Base-by-base conservation (phyloP, 2,797 vertebrate species). In the Chrosomus eos region DNA sequence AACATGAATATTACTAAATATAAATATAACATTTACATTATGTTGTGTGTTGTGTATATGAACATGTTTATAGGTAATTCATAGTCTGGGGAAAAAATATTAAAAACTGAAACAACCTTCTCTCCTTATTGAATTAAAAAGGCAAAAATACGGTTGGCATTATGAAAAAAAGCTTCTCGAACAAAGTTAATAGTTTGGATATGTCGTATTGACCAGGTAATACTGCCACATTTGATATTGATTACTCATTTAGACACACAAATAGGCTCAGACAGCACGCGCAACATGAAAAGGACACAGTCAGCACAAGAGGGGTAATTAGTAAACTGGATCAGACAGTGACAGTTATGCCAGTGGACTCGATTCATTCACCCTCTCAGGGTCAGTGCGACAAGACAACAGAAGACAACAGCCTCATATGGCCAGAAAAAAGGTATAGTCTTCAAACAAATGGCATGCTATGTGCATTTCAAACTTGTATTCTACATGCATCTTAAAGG, bases 211-310 rank as follows among this genome's bases (percentile, higher is more conserved):
- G 66, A 84, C 51, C 74, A 84, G 74, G 82, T 84, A 43, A 84
- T 19, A 64, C 84, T 70, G 81, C 77, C 64, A 80, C n/a, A 80
- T 67, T 82, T 75, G 67, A 87, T 86, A 89, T 82, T 84, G 84
- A 89, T 89, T 81, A 89, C 71, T 87, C 81, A 84, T 86, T 81
- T 86, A 87, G 80, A 78, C 78, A 71, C 64, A 84, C 82, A 87
- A 83, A 86, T 81, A 75, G 81, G 72, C 53, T 70, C 67, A 68
- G 84, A 86, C 73, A 66, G 67, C 80, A 66, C 19, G 40, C 48
- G 31, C 81, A 62, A 79, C 78, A 84, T 78, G 81, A 87, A 89
- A 84, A 87, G 88, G 88, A 81, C 88, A 87, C 80, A 82, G 84
- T 82, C 86, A 87, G 81, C 84, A 74, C 40, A 55, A 53, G 76